phyloP scores from a whole-genome alignment of 2,797 vertebrate genomes.

The Micropoecilia bifurca region DNA sequence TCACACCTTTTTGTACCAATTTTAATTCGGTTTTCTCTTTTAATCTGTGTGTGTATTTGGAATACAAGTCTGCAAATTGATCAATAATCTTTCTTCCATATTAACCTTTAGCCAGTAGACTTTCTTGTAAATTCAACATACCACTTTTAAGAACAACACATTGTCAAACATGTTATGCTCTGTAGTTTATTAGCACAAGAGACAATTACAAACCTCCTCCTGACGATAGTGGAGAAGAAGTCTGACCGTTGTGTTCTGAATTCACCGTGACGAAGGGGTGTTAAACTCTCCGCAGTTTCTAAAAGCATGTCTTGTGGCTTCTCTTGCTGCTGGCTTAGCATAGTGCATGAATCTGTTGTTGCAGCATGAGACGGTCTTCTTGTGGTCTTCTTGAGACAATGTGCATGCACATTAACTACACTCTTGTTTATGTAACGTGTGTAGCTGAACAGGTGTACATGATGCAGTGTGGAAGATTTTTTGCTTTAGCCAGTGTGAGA shows the following conservation, averaged over 20 bases:
- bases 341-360: constrained; percentile 15
- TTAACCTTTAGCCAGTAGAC: neutral
- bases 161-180: neutral
- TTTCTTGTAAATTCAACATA: neutral
- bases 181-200: neutral
- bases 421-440: neutral
- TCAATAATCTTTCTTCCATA: neutral
- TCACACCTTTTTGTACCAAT: neutral
- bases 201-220: neutral
- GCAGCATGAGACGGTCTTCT: neutral
- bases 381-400: neutral
- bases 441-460: neutral
- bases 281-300: constrained; percentile 16
- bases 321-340: neutral
- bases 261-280: constrained; percentile 10
- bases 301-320: constrained; percentile 16
- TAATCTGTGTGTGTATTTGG: neutral
- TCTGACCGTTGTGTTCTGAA: constrained; percentile 1
- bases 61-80: neutral
- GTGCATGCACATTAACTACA: neutral
- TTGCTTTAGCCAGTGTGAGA: neutral
- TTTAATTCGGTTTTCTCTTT: constrained; percentile 1
- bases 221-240: neutral
- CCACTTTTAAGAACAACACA: neutral
- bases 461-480: neutral